Evolutionary conservation across 2,113 vertebrate genomes (phyloP), one percentile per base, ranked within the genome.

Genomic region (Calyptomena viridis): DNA sequence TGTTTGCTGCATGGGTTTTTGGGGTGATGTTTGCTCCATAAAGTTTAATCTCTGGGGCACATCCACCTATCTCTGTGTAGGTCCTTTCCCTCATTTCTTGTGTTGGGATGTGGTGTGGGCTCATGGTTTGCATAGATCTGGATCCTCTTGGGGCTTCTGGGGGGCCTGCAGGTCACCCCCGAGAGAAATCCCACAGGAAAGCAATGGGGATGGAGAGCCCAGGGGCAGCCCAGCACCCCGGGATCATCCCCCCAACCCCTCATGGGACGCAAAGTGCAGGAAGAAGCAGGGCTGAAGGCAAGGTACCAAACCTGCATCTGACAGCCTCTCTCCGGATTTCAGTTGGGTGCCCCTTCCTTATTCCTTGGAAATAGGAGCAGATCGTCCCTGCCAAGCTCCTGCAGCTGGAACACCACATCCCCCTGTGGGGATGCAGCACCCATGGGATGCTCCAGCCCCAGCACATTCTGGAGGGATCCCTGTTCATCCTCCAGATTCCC

Each of bases 11-110:
- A 1, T 1, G 5, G 27, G 2, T 47, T 59, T 76, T 55, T 8
- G 50, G 25, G 35, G 24, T 14, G 2, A 9, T 35, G 6, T 7
- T 56, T 56, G 9, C 30, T 52, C 68, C 69, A 59, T 56, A 55
- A 63, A 71, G 33, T 39, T 81, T 72, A 13, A 62, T 9, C 46
- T 59, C 64, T 27, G 35, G 27, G 50, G 13, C 24, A 8, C 5
- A 11, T 22, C 25, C 0, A 0, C 3, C 2, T 18, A 0, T 35
- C 0, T 1, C 58, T 50, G 75, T 1, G 0, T 37, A 33, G 28
- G 37, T 56, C 31, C 46, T 47, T 77, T 74, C 42, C 22, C 28
- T 81, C 31, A 0, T 58, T 58, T 66, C 39, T 59, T 13, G 12
- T 40, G 6, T 1, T 18, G 33, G 62, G 55, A 53, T 0, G 1